A percentile compares a stretch with the other conserved stretches of the same genome.
Conservation (phyloP, 2,797 vertebrate genomes). For the Eulemur mongoz region DNA sequence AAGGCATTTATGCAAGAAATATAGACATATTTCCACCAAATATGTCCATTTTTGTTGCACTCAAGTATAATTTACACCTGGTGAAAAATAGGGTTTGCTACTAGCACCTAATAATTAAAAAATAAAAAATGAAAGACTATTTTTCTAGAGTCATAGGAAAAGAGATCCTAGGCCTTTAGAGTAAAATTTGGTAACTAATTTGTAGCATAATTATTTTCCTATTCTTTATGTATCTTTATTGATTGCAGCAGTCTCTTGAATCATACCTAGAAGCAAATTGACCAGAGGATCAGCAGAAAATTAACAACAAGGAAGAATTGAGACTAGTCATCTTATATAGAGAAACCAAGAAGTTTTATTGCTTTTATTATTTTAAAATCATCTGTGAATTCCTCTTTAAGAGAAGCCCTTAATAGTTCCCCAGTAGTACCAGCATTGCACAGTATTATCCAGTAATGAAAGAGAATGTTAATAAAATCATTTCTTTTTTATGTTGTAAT, state of each 20-base stretch:
- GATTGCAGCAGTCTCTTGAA: conserved; percentile 23
- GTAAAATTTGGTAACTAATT: conserved; percentile 42
- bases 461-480: conserved; percentile 70
- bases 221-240: background rate
- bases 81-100: background rate
- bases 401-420: conserved; percentile 32
- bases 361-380: conserved; percentile 54
- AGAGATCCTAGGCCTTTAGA: conserved; percentile 29
- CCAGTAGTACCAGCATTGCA: conserved; percentile 12
- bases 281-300: conserved; percentile 32
- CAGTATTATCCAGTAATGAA: conserved; percentile 63
- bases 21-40: background rate
- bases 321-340: conserved; percentile 25
- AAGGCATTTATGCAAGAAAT: background rate
- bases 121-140: background rate
- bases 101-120: background rate
- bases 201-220: conserved; percentile 49
- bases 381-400: conserved; percentile 54
- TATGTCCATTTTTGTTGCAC: background rate
- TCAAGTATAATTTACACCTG: background rate
- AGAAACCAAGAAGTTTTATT: conserved; percentile 48
- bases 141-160: background rate
- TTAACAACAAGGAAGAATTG: conserved; percentile 36
- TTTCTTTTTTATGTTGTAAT: conserved; percentile 70
- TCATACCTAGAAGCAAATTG: conserved; percentile 25